These are phyloP conservation scores for Neodiprion lecontei DNA, from an alignment of 1,140 invertebrate species.

Conservation along the genomic window DNA sequence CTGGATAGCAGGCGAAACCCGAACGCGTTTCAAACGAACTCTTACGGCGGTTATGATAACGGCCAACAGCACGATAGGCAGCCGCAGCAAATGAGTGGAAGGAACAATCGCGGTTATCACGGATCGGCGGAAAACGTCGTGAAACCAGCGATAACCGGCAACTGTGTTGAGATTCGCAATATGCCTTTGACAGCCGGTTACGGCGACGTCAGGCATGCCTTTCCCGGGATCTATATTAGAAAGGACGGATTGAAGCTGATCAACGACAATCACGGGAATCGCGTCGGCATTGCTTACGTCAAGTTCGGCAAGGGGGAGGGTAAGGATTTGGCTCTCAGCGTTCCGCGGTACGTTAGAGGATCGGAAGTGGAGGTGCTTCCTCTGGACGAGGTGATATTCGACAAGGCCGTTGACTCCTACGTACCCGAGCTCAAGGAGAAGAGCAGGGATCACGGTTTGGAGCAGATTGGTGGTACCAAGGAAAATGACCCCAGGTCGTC, in stretches of 20 bases:
- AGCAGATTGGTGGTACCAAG: constrained; percentile 39
- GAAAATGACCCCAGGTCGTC: constrained; percentile 46
- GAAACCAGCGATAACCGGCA: constrained; percentile 40
- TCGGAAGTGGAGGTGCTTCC: constrained; percentile 67
- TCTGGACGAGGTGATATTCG: constrained; percentile 70
- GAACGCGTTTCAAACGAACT: constrained; percentile 63
- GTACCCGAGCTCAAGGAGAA: constrained; percentile 58
- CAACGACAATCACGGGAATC: constrained; percentile 78
- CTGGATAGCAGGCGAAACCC: constrained; percentile 67
- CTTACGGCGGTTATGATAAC: constrained; percentile 15
- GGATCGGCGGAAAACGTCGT: constrained; percentile 20
- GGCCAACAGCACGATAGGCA: constrained; percentile 2
- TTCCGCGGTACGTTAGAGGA: constrained; percentile 56
- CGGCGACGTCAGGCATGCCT: constrained; percentile 81
- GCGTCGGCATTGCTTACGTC: constrained; percentile 81
- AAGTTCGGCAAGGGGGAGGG: constrained; percentile 74
- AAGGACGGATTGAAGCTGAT: constrained; percentile 87
- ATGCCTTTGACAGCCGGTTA: constrained; percentile 74
- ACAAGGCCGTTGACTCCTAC: constrained; percentile 71
- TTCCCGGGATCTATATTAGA: constrained; percentile 78
- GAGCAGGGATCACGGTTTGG: constrained; percentile 41
- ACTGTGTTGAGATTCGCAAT: constrained; percentile 75
- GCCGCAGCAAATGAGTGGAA: constrained; percentile 17
- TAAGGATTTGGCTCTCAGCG: constrained; percentile 73
- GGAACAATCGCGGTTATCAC: constrained; percentile 31